Percentiles rank a stretch among this genome's conserved stretches.
These are phyloP conservation scores for Epirrhoe alternata DNA, from an alignment of 2,888 invertebrate species.

Conservation along the genomic window DNA sequence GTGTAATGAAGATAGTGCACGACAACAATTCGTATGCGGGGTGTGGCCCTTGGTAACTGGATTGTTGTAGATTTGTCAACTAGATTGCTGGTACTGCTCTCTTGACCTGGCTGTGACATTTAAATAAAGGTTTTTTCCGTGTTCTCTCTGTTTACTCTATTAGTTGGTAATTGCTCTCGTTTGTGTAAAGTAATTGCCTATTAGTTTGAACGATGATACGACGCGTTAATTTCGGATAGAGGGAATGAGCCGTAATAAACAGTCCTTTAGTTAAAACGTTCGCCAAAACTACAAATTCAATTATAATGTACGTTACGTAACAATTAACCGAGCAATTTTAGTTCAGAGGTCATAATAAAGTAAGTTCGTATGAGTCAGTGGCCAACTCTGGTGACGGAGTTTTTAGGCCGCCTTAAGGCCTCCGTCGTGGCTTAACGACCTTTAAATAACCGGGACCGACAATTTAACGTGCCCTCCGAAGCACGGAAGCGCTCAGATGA, in stretches of 20 bases:
- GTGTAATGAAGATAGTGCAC: conserved; percentile 66
- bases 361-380: no score
- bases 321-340: no score
- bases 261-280: background rate
- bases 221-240: conserved; percentile 15
- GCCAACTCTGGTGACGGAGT: no score
- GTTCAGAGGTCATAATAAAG: no score
- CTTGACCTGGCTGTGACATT: conserved; percentile 55
- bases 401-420: no score
- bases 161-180: conserved; percentile 60
- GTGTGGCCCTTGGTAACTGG: conserved; percentile 57
- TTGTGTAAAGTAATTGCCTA: conserved; percentile 52
- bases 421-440: no score
- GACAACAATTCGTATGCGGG: conserved; percentile 53
- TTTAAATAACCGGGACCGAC: no score
- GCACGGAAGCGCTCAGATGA: no score
- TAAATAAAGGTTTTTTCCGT: conserved; percentile 53
- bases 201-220: conserved; percentile 58
- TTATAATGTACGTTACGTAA: background rate
- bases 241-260: conserved; percentile 3
- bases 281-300: no score
- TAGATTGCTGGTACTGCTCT: conserved; percentile 59
- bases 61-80: conserved; percentile 57
- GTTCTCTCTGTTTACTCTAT: conserved; percentile 52
- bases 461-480: no score